Base-by-base conservation (phyloP, 2,888 invertebrate genomes). In the Mycalesis mineus region DNA sequence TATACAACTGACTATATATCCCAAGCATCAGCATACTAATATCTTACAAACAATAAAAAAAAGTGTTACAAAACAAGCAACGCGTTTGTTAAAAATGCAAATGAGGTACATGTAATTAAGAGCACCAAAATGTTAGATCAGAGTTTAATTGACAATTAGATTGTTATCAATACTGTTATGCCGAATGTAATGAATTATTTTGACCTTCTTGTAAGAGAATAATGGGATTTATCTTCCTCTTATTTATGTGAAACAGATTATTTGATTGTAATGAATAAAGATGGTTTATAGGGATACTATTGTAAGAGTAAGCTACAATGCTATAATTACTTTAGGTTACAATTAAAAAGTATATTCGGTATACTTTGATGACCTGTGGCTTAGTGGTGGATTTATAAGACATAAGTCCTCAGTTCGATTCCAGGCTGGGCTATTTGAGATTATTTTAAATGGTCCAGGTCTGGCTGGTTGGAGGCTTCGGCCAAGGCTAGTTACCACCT, bases 111-210 rank as follows among this genome's bases (percentile, higher is more conserved):
- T 58, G 41, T 61, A 64, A 65, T 65, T 65, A 65, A 61, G 62
- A 63, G 36, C 51, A 49, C 51, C 42, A 56, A 55, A 50, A 62
- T 54, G 47, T 48, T 51, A 53, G 47, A 56, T 54, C 31, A 33
- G 52, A 55, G 65, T 72, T 75, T 78, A 77, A 76, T 75, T 71
- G 71, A 73, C 70, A 72, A 63, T 70, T 62, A 77, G 82, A 83
- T 83, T 60, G 36, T 31, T 77, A 82, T 82, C 82, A 75, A 58
- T 64, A 63, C 62, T 63, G 66, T 68, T 62, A 62, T 68, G 69
- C 71, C 65, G 68, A 73, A 61, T 58, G 65, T 69, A 73, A 75
- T 74, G 63, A 71, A 70, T 74, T 64, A 65, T 69, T 70, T 68
- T 73, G 74, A 65, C 75, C 77, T 80, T 78, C 69, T 69, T 74